Percentiles rank a stretch among this genome's conserved stretches.
These are phyloP conservation scores for Mesaphorura yosii DNA, from an alignment of 1,140 invertebrate species.

Conservation along the genomic window DNA sequence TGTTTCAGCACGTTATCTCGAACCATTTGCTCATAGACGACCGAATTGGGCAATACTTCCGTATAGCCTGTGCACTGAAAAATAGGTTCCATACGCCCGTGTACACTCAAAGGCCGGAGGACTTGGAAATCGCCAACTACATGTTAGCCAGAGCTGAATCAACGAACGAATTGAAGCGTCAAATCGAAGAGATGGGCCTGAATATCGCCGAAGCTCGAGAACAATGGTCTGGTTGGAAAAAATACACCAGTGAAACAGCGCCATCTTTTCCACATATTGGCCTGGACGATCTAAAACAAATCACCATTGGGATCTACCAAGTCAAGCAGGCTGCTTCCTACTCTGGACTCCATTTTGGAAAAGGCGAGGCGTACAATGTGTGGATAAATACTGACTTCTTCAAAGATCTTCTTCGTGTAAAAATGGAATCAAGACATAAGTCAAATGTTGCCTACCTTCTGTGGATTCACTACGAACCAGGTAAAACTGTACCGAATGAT, in stretches of 20 bases:
- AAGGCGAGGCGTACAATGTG: neutral
- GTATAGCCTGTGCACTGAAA: conserved; percentile 1
- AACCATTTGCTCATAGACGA: neutral
- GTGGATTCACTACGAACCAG: neutral
- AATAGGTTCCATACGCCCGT: neutral
- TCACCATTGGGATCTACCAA: conserved; percentile 5
- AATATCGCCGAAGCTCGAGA: neutral
- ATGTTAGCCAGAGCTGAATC: neutral
- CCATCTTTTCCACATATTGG: conserved; percentile 1
- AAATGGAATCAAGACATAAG: neutral
- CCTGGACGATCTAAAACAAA: neutral
- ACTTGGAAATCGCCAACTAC: neutral
- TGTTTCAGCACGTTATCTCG: neutral
- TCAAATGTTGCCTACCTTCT: neutral
- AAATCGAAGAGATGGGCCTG: neutral
- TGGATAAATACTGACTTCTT: neutral
- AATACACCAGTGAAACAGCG: neutral
- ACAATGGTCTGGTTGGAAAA: neutral
- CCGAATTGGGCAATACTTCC: neutral
- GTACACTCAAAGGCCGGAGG: neutral
- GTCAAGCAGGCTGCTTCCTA: neutral
- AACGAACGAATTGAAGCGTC: neutral
- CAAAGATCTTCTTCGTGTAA: neutral
- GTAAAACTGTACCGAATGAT: neutral
- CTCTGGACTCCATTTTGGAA: neutral